Conservation (phyloP, 2,113 vertebrate species). For the Bettongia penicillata region DNA sequence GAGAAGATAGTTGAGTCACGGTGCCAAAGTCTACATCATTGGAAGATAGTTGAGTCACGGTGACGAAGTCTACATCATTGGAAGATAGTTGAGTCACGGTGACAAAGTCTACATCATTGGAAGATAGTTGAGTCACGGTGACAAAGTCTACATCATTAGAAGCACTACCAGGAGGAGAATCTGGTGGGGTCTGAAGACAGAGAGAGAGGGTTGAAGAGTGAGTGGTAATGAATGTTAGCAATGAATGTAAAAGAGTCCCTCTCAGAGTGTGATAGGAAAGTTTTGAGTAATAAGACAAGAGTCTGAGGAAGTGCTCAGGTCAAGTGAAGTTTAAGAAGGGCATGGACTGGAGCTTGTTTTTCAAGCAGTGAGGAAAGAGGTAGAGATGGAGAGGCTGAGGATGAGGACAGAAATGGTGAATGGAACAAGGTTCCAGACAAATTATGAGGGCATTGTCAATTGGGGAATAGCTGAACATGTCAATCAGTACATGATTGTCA, state of each 20-base stretch:
- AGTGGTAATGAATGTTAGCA: background rate
- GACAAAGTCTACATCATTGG: conserved; percentile 6
- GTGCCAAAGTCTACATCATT: background rate
- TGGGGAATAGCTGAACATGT: background rate
- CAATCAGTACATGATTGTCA: background rate
- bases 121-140: background rate
- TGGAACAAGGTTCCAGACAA: background rate
- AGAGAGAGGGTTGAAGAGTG: background rate
- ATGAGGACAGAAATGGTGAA: background rate
- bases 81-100: background rate
- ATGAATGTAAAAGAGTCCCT: background rate
- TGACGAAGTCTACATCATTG: background rate
- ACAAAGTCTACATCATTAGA: conserved; percentile 10
- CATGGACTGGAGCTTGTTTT: background rate
- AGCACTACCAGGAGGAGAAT: background rate
- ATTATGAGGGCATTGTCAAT: background rate
- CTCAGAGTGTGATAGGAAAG: background rate
- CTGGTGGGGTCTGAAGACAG: background rate
- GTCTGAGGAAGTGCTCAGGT: background rate
- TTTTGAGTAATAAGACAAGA: background rate
- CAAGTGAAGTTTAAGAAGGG: background rate
- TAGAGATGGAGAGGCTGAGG: background rate
- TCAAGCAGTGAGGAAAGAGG: background rate
- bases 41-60: background rate
- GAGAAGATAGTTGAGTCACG: background rate